Percentiles rank a stretch among this genome's conserved stretches.
These are phyloP conservation scores for Pterophyllum scalare DNA, from an alignment of 2,113 vertebrate genomes.

Conservation along the genomic window DNA sequence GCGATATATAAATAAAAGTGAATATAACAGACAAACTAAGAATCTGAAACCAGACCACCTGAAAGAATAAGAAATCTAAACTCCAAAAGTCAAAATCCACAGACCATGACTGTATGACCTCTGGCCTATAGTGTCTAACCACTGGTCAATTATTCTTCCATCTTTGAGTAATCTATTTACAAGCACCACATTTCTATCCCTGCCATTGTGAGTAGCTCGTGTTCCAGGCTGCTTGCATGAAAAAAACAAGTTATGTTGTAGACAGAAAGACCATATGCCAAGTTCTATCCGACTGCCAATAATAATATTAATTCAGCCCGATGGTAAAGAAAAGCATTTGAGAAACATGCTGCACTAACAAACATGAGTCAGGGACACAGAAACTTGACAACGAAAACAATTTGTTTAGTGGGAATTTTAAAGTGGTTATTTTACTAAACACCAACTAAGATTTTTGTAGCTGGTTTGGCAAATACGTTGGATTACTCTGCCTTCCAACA, in stretches of 20 bases:
- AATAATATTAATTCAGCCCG: neutral
- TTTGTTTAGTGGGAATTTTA: neutral
- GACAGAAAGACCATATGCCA: neutral
- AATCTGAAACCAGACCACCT: neutral
- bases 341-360: neutral
- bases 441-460: conserved; percentile 1
- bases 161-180: neutral
- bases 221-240: neutral
- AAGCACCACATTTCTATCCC: neutral
- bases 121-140: neutral
- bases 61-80: too few relatives aligned
- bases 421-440: conserved; percentile 5
- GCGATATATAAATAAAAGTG: too few relatives aligned
- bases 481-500: neutral
- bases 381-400: neutral
- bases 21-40: neutral
- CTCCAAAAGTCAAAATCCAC: neutral
- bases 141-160: too few relatives aligned
- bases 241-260: neutral
- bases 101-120: neutral
- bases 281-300: neutral
- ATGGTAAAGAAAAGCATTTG: neutral
- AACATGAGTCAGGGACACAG: neutral
- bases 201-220: neutral
- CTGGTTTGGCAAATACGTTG: neutral